Evolutionary conservation across 2,113 vertebrate genomes (phyloP).

Genomic region (Athene cunicularia): DNA sequence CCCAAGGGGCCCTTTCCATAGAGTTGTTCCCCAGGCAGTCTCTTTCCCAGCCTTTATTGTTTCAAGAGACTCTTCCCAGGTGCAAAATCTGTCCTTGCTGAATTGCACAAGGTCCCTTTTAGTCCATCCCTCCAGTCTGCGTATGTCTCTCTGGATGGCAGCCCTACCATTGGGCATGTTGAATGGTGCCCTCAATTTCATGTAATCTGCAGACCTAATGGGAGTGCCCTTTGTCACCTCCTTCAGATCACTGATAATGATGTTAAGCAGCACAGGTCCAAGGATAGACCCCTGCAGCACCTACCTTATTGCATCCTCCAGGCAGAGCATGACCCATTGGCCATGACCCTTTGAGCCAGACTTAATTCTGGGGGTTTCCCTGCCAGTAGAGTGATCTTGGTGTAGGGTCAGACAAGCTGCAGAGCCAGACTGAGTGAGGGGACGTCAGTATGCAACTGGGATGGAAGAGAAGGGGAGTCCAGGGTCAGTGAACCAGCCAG

Average conservation of each 20-base stretch:
- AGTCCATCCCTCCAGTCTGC: too few species aligned
- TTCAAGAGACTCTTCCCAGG: neutral
- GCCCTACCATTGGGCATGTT: neutral
- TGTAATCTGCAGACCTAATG: neutral
- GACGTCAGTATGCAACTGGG: accelerated
- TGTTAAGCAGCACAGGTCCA: neutral
- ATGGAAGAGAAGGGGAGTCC: neutral
- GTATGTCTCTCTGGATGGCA: neutral
- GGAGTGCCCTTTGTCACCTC: neutral
- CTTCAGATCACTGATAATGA: neutral
- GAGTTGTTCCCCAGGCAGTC: neutral
- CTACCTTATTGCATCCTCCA: neutral
- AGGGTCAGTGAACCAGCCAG: accelerated
- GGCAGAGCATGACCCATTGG: accelerated
- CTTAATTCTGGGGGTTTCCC: neutral
- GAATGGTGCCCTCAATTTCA: neutral
- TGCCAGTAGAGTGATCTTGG: neutral
- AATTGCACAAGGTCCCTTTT: neutral
- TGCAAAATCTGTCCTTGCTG: neutral
- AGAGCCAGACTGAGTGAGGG: neutral
- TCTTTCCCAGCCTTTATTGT: neutral
- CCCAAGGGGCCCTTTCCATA: neutral
- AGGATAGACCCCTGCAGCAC: accelerated
- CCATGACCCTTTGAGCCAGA: neutral
- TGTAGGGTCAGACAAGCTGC: neutral